Evolutionary conservation across 2,888 invertebrate genomes (phyloP), one percentile per base, ranked within the genome.

Genomic region (Lumbricus terrestris): DNA sequence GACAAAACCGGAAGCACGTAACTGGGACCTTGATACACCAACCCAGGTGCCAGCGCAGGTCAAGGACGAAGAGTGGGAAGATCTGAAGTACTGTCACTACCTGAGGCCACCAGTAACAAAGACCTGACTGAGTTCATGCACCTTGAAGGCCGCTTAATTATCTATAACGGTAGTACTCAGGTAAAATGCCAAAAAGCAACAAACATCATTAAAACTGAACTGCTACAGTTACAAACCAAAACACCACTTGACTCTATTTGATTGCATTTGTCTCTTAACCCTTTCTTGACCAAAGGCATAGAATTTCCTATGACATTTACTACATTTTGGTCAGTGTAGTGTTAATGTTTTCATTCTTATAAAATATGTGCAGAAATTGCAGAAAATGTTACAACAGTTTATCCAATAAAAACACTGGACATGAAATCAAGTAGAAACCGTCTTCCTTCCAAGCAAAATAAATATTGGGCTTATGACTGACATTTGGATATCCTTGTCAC

Each of bases 11-110:
- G 40, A 29, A 35, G 20, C 88, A 40, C 88, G 88, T 18, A 15
- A 23, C 20, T 88, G 88, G 88, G 88, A 88, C 88, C 40, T 38
- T 40, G 88, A 88, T 35, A 47, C 40, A 23, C 37, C 35, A 0
- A 40, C 18, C 23, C 20, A 40, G 40, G 42, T 47, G 42, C 88
- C 88, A 47, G 37, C 88, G 20, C 23, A 20, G 18, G 20, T 47
- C 88, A 42, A 8, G 16, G 47, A 47, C 29, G n/a, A 37, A 47
- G 88, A 88, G 33, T 88, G 88, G 88, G 88, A 88, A 40, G 88
- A 88, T 0, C 88, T 88, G 2, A 40, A 33, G 33, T 88, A 88
- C 18, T 88, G 88, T 47, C 88, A 47, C 40, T 88, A 88, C 42
- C 40, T 88, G 40, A 40, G 88, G 42, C 88, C 88, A 29, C 42